Percentiles rank a stretch among this genome's conserved stretches.
Evolutionary conservation across 2,888 invertebrate species (phyloP).

Genomic region (Folsomia candida): DNA sequence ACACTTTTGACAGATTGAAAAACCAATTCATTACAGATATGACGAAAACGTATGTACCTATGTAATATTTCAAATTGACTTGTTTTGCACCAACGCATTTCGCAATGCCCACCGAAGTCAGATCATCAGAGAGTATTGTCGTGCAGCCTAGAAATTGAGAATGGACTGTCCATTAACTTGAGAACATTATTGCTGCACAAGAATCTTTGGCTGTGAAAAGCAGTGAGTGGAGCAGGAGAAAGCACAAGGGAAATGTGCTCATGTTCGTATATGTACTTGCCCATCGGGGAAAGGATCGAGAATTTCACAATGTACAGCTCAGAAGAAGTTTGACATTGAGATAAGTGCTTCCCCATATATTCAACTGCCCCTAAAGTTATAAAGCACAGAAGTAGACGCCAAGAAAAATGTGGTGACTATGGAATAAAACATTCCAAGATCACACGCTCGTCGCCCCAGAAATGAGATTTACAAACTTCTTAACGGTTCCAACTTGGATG

Average conservation of each 20-base stretch:
- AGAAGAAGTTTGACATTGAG: background rate
- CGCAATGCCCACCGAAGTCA: too few relatives aligned
- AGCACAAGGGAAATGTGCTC: background rate
- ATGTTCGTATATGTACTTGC: background rate
- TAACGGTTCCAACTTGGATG: conserved; percentile 41
- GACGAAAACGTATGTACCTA: too few relatives aligned
- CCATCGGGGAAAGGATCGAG: background rate
- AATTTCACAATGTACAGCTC: background rate
- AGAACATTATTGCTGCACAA: too few relatives aligned
- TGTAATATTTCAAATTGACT: too few relatives aligned
- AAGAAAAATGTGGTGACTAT: conserved; percentile 29
- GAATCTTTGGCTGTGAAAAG: too few relatives aligned
- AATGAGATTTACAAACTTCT: conserved; percentile 41
- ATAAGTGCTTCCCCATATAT: background rate
- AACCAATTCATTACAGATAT: too few relatives aligned
- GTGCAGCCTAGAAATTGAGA: background rate
- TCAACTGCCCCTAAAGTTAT: background rate
- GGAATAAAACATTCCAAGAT: conserved; percentile 43
- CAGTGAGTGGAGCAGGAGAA: background rate
- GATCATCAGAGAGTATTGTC: background rate
- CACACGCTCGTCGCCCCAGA: conserved; percentile 35
- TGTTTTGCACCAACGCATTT: too few relatives aligned
- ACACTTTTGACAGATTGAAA: too few relatives aligned
- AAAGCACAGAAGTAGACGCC: conserved; percentile 13
- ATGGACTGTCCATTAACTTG: too few relatives aligned